Conservation (phyloP, 2,113 vertebrate species). For the Gymnarchus niloticus region DNA sequence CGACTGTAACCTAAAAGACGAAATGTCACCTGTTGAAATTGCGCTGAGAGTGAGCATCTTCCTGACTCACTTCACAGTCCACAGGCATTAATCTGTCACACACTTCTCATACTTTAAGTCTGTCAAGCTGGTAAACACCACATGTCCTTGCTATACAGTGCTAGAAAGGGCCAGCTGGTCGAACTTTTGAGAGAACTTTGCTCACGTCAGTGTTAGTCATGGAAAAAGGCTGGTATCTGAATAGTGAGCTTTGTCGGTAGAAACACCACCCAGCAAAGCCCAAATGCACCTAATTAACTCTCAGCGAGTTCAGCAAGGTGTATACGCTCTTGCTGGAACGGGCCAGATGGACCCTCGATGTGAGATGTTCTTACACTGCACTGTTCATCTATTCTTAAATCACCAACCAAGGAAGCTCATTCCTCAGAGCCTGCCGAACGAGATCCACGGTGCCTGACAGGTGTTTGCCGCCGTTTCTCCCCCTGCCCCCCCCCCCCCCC, state of each 20-base stretch:
- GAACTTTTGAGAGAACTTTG: background rate
- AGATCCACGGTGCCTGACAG: too few relatives aligned
- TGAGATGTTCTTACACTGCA: background rate
- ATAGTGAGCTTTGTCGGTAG: background rate
- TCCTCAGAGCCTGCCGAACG: background rate
- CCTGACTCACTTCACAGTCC: too few relatives aligned
- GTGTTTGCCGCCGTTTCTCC: too few relatives aligned
- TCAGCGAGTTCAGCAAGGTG: background rate
- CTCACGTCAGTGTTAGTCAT: background rate
- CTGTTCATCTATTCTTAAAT: background rate
- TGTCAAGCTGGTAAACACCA: background rate
- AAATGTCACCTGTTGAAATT: background rate
- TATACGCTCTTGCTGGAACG: background rate
- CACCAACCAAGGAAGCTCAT: background rate
- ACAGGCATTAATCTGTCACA: too few relatives aligned
- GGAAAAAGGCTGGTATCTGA: background rate
- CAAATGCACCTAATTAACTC: background rate
- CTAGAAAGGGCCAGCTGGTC: background rate
- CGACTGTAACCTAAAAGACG: background rate
- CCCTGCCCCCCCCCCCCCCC: background rate
- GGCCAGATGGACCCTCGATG: background rate
- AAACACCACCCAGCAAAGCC: background rate
- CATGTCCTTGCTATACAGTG: background rate
- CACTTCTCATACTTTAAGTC: too few relatives aligned
- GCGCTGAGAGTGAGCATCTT: background rate